These are phyloP conservation scores for Centropristis striata DNA, from an alignment of 2,113 vertebrate genomes.

Conservation along the genomic window DNA sequence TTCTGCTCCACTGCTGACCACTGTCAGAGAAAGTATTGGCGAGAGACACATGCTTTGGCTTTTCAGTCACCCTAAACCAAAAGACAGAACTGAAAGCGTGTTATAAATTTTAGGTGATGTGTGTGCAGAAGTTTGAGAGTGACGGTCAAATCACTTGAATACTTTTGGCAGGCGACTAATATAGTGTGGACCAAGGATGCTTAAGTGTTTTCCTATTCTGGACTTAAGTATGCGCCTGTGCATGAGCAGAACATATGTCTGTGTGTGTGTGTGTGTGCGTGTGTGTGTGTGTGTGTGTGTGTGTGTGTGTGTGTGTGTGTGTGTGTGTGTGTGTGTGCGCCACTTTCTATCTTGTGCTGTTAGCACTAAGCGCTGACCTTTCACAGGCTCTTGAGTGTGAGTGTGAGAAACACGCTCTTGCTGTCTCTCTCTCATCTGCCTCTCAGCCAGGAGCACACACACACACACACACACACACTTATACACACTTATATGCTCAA, in stretches of 20 bases:
- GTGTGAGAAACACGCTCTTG: conserved; percentile 93
- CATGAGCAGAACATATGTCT: conserved; percentile 37
- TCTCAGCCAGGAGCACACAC: conserved; percentile 62
- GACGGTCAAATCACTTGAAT: conserved; percentile 18
- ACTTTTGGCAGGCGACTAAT: conserved; percentile 37
- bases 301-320: conserved; percentile 45
- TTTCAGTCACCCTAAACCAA: conserved; percentile 19
- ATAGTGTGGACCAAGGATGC: conserved; percentile 50
- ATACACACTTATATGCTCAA: conserved; percentile 5
- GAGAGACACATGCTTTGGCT: conserved; percentile 21
- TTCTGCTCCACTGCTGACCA: conserved; percentile 66
- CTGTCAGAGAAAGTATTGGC: conserved; percentile 47
- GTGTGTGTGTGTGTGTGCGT: conserved; percentile 51
- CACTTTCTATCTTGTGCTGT: conserved; percentile 76
- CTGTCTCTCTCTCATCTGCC: conserved; percentile 87
- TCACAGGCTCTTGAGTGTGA: conserved; percentile 92
- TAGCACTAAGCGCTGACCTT: conserved; percentile 85
- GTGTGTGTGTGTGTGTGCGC: conserved; percentile 33
- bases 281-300: conserved; percentile 40
- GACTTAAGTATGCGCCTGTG: conserved; percentile 63
- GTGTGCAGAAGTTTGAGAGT: not conserved
- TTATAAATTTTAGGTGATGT: not conserved
- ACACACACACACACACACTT: conserved; percentile 33
- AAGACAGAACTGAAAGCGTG: conserved; percentile 11
- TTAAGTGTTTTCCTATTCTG: conserved; percentile 73